A percentile compares a stretch with the other conserved stretches of the same genome.
Evolutionary conservation across 1,140 invertebrate species (phyloP).

Genomic region (Xylocopa sonorina): DNA sequence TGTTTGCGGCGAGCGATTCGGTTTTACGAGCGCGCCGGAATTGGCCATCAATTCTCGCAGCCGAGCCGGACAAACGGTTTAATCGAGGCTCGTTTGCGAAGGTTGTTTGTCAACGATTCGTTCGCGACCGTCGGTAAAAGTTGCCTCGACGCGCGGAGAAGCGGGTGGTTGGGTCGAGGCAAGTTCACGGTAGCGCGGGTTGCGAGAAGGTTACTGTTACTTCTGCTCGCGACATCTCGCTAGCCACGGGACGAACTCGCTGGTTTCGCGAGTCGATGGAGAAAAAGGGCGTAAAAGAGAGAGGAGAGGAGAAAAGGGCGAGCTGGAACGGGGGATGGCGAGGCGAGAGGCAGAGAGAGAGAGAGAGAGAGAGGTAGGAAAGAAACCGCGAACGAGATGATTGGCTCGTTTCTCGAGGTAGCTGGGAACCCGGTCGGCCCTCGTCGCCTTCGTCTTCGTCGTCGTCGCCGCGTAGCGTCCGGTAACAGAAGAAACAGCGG

Average conservation of each 20-base stretch:
- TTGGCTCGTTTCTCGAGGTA: conserved; percentile 57
- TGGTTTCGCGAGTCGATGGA: conserved; percentile 17
- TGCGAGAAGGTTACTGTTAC: conserved; percentile 67
- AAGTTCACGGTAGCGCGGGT: conserved; percentile 67
- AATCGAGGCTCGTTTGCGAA: conserved; percentile 20
- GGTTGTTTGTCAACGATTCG: conserved; percentile 2
- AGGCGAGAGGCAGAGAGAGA: conserved; percentile 9
- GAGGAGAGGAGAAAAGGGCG: no score
- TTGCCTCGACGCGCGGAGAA: neutral
- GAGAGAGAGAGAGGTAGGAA: conserved; percentile 9
- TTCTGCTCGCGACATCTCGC: conserved; percentile 57
- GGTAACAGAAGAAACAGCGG: conserved; percentile 57
- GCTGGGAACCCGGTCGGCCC: conserved; percentile 43
- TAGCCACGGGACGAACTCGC: conserved; percentile 2
- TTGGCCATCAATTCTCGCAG: conserved; percentile 7
- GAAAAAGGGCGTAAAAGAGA: no score
- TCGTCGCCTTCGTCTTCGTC: no score
- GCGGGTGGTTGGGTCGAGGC: conserved; percentile 50
- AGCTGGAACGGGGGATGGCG: neutral
- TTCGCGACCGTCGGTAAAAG: neutral
- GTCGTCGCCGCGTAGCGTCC: conserved; percentile 38
- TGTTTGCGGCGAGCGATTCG: conserved; percentile 23
- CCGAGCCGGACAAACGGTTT: conserved; percentile 6
- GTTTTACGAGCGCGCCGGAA: conserved; percentile 22
- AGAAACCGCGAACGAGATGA: conserved; percentile 38